Conservation (phyloP, 2,113 vertebrate species). For the Sisor rabdophorus region DNA sequence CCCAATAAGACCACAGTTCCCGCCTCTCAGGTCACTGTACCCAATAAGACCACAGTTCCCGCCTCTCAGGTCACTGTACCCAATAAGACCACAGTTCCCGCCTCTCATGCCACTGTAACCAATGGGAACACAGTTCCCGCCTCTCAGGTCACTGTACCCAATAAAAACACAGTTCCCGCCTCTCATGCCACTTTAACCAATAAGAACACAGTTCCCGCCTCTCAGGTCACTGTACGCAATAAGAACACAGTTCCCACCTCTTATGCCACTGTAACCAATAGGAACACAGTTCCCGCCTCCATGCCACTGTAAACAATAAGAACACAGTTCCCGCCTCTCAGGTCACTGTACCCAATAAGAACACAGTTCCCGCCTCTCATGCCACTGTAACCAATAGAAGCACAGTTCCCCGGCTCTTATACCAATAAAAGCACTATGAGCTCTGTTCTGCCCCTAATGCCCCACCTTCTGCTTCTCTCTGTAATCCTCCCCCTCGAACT, state of each 20-base stretch:
- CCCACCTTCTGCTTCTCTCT: conserved; percentile 87
- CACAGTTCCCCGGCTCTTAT: neutral
- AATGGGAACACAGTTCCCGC: neutral
- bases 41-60: neutral
- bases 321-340: neutral
- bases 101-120: neutral
- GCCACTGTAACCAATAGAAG: neutral
- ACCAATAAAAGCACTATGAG: neutral
- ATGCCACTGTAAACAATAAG: neutral
- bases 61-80: neutral
- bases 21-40: too few relatives aligned
- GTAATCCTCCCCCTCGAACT: conserved; percentile 89
- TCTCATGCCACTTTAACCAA: too few relatives aligned
- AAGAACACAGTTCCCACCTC: neutral
- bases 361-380: neutral
- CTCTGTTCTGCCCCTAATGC: neutral
- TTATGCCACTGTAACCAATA: neutral
- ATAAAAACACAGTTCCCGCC: too few relatives aligned
- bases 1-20: neutral
- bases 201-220: neutral
- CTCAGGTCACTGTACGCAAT: too few relatives aligned
- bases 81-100: neutral
- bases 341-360: neutral
- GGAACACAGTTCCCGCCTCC: neutral
- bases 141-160: neutral